Evolutionary conservation across 2,797 vertebrate species (phyloP), one percentile per base, ranked within the genome.

Genomic region (Halcyon smyrnensis): DNA sequence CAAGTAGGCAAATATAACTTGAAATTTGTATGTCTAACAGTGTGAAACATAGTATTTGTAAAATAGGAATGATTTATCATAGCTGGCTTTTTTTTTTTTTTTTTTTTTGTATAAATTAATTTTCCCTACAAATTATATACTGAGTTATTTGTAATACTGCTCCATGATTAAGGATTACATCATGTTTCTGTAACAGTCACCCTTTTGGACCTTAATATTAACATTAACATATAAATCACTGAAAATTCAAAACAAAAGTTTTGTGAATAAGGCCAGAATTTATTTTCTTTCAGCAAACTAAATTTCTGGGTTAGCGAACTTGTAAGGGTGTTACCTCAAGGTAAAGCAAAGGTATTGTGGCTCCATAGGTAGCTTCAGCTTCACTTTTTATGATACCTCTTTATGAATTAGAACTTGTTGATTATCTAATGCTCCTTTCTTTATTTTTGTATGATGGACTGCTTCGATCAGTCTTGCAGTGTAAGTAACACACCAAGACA

Each of bases 291-390:
- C 4, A 30, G 80, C 27, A 48, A 8, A 28, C 9, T 43, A 34
- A 37, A 5, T 74, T 78, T 88, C 37, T 87, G 36, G 4, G 6
- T 51, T 74, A 65, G 16, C 59, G 27, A 93, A 20, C 15, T 89
- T 51, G 39, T 39, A 45, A 2, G 0, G 18, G 4, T 75, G 9
- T 56, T 60, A 25, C 6, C 6, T 2, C 3, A 32, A 65, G 8
- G 12, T 81, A 74, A 77, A 78, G 4, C 5, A 78, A 78, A 92
- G 2, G 13, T 84, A 9, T 2, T 68, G 32, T 41, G 15, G 3
- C 24, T 89, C 25, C 24, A 37, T 16, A 57, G 15, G 21, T 48
- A 90, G 5, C 19, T 90, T 74, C 32, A 70, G 15, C 23, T 79
- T 37, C 0, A 7, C 28, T 91, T 73, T 76, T 76, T 20, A 2